Conservation (phyloP, 2,888 invertebrate genomes). For the Ichneumoninae sp. region DNA sequence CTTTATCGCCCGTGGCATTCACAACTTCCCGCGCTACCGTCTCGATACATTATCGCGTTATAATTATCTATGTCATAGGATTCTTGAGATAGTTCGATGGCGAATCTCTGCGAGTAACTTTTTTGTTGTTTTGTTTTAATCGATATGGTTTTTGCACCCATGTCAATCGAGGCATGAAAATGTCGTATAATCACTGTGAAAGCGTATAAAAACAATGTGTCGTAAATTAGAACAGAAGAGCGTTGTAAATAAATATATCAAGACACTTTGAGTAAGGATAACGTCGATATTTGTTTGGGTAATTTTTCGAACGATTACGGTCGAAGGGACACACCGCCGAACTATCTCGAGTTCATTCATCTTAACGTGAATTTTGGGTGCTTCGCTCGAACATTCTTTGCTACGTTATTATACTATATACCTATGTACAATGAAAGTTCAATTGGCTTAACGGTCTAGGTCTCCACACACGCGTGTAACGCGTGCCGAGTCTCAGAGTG, state of each 20-base stretch:
- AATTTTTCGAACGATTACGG: not conserved
- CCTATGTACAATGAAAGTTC: conserved; percentile 76
- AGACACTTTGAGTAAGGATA: not conserved
- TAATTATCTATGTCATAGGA: conserved; percentile 60
- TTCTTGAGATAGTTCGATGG: conserved; percentile 53
- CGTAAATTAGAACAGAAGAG: not conserved
- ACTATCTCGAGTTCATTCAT: conserved; percentile 45
- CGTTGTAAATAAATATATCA: conserved; percentile 1
- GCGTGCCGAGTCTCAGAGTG: conserved; percentile 51
- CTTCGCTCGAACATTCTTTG: conserved; percentile 69
- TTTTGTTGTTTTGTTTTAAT: not conserved
- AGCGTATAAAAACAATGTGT: not conserved
- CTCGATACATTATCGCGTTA: conserved; percentile 62
- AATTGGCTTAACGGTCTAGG: conserved; percentile 62
- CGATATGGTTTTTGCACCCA: not conserved
- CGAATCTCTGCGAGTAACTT: conserved; percentile 18
- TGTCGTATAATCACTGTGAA: conserved; percentile 9
- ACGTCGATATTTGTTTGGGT: not conserved
- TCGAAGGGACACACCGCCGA: conserved; percentile 26
- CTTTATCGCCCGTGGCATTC: conserved; percentile 72
- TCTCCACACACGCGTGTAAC: conserved; percentile 34
- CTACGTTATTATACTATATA: conserved; percentile 68
- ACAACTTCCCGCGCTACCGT: conserved; percentile 63
- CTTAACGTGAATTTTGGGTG: conserved; percentile 69
- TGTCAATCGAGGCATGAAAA: not conserved